These are phyloP conservation scores for Vicugna pacos DNA, from an alignment of 2,113 vertebrate species.

Conservation along the genomic window DNA sequence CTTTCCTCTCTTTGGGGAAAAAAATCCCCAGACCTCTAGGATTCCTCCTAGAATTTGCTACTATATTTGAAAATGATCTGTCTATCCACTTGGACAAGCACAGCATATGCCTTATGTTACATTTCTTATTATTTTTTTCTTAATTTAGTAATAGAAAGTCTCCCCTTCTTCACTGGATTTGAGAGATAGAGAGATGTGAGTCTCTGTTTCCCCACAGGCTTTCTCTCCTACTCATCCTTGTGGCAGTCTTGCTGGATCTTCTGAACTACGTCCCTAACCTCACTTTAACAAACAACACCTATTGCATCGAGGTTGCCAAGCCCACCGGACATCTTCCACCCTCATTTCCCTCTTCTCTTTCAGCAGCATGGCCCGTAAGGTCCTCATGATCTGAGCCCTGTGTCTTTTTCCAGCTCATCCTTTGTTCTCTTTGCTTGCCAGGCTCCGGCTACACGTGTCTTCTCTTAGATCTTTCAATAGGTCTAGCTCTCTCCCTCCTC, in stretches of 20 bases:
- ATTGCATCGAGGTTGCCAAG: rapidly evolving
- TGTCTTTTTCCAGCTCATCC: neutral
- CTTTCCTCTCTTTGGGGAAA: constrained; percentile 8
- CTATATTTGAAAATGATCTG: constrained; percentile 23
- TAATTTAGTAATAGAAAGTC: constrained; percentile 14
- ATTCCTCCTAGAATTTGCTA: neutral
- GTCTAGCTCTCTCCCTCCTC: neutral
- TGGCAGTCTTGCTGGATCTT: neutral
- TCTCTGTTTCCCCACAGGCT: neutral
- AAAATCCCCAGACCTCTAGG: neutral
- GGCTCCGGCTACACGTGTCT: neutral
- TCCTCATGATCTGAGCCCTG: neutral
- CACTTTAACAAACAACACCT: rapidly evolving
- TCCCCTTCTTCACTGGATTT: neutral
- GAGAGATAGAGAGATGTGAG: neutral
- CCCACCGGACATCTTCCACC: neutral
- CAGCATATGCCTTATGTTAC: neutral
- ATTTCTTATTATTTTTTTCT: constrained; percentile 19
- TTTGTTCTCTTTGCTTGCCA: neutral
- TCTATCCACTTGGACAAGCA: neutral
- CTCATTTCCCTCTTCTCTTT: neutral
- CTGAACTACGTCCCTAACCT: neutral
- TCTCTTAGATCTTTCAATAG: neutral
- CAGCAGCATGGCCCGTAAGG: too few relatives aligned
- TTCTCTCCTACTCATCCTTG: neutral